These are phyloP conservation scores for Hipposideros armiger DNA, from an alignment of 2,113 vertebrate genomes.

Conservation along the genomic window DNA sequence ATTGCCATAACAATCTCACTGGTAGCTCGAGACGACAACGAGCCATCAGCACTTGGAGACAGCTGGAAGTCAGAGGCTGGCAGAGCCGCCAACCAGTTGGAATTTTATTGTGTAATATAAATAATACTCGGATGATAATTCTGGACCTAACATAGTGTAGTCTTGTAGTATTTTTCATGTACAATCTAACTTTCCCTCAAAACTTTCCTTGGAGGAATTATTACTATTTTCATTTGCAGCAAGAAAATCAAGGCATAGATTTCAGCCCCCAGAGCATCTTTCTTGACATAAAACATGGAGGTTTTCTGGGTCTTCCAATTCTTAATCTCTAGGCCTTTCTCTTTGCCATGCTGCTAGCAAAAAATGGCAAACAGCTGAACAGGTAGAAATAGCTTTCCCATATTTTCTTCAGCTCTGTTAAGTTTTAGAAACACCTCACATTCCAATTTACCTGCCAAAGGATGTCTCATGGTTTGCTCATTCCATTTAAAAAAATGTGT, in stretches of 20 bases:
- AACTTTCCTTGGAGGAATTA: conserved; percentile 10
- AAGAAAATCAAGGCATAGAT: conserved; percentile 30
- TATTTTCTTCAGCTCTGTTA: conserved; percentile 45
- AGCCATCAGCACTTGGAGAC: neutral
- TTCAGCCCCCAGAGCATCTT: conserved; percentile 2
- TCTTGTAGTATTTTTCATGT: neutral
- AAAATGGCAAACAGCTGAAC: conserved; percentile 31
- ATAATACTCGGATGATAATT: conserved; percentile 48
- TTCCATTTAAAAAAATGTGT: conserved; percentile 29
- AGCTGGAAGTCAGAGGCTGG: conserved; percentile 37
- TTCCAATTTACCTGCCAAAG: conserved; percentile 55
- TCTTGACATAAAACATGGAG: neutral
- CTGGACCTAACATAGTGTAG: neutral
- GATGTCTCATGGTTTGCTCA: conserved; percentile 61
- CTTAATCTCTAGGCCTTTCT: neutral
- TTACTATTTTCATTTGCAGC: neutral
- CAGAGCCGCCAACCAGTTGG: neutral
- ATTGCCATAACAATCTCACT: neutral
- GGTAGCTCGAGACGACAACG: neutral
- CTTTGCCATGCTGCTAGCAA: neutral
- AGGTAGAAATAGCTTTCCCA: conserved; percentile 62
- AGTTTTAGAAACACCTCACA: conserved; percentile 73
- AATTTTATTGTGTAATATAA: conserved; percentile 58
- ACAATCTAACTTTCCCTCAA: neutral
- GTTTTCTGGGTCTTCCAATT: neutral